phyloP scores from a whole-genome alignment of 2,888 invertebrate genomes.

The Coelopa pilipes region DNA sequence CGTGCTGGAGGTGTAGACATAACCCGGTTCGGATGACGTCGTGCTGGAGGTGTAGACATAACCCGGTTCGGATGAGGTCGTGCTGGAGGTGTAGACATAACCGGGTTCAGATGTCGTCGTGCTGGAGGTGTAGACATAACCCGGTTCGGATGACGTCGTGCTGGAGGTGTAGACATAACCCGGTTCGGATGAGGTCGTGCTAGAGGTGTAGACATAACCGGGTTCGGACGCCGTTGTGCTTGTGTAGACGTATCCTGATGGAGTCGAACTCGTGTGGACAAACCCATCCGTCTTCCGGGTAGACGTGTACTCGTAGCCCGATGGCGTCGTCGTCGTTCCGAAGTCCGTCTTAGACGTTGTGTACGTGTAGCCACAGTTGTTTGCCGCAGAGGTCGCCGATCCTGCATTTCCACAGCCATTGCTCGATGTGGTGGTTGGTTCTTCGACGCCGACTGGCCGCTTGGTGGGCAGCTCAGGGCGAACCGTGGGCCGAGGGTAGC shows the following conservation, averaged over 20 bases:
- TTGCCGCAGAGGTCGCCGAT: background rate
- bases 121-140: too few species aligned
- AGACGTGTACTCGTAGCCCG: background rate
- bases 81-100: too few species aligned
- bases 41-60: background rate
- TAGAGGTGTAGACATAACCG: background rate
- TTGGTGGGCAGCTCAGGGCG: background rate
- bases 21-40: background rate
- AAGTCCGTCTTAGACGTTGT: background rate
- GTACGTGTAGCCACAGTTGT: background rate
- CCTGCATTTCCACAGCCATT: too few species aligned
- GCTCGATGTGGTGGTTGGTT: background rate
- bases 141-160: too few species aligned
- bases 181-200: background rate
- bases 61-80: background rate
- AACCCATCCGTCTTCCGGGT: background rate
- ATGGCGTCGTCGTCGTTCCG: background rate
- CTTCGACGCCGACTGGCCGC: background rate
- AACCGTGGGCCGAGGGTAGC: background rate
- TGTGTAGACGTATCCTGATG: background rate
- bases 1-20: background rate
- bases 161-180: constrained; percentile 7
- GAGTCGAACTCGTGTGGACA: background rate
- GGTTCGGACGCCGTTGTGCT: background rate
- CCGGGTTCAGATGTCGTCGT: too few species aligned